phyloP scores from a whole-genome alignment of 2,113 vertebrate species.

The Gobio gobio region DNA sequence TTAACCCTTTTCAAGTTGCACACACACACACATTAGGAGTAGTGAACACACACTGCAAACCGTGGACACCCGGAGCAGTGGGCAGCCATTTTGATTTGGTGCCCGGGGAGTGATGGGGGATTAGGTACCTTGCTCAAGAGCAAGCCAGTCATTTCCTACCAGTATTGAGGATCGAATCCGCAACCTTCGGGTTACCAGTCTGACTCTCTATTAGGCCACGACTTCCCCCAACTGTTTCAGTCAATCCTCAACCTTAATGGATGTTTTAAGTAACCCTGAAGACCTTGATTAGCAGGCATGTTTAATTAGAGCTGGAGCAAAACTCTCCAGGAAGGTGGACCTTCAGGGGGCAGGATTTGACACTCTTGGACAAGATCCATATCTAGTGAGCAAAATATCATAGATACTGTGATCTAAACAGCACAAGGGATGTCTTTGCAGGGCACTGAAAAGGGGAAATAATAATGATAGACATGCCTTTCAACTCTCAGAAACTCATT shows the following conservation, averaged over 20 bases:
- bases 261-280: neutral
- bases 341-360: neutral
- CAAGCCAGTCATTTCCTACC: too few relatives aligned
- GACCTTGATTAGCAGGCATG: neutral
- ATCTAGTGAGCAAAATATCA: neutral
- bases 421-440: neutral
- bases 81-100: too few relatives aligned
- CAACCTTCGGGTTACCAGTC: too few relatives aligned
- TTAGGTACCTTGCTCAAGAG: too few relatives aligned
- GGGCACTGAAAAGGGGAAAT: neutral
- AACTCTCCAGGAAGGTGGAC: neutral
- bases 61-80: too few relatives aligned
- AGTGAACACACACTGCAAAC: too few relatives aligned
- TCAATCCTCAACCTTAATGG: neutral
- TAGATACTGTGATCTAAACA: neutral
- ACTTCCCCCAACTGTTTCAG: too few relatives aligned
- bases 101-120: too few relatives aligned
- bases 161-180: too few relatives aligned
- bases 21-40: too few relatives aligned
- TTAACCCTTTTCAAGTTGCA: too few relatives aligned
- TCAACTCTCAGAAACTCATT: neutral
- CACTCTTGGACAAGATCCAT: neutral
- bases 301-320: neutral
- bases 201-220: too few relatives aligned
- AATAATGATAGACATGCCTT: constrained; percentile 1